Evolutionary conservation across 2,797 vertebrate species (phyloP).

Genomic region (Parambassis ranga): DNA sequence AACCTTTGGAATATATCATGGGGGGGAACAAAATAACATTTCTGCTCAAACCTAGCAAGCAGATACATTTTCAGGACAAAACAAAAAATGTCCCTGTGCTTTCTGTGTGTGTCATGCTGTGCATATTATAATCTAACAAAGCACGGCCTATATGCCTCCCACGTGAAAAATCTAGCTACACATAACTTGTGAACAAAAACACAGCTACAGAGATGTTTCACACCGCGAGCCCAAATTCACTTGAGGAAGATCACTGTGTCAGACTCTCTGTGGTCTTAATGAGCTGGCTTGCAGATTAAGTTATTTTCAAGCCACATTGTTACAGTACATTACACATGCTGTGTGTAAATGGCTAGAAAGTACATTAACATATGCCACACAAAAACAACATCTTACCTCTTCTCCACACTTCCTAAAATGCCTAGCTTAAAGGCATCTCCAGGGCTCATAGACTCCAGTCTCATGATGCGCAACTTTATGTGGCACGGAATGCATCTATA

Average conservation of each 20-base stretch:
- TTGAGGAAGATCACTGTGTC: slow-evolving; percentile 3
- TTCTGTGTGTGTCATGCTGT: background rate
- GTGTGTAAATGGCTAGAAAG: too few species aligned
- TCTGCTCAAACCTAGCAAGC: background rate
- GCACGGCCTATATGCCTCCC: slow-evolving; percentile 5
- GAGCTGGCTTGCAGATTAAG: slow-evolving; percentile 12
- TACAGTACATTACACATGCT: too few species aligned
- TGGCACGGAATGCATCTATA: background rate
- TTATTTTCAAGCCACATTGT: background rate
- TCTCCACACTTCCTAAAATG: slow-evolving; percentile 56
- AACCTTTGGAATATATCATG: background rate
- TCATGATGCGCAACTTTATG: slow-evolving; percentile 16
- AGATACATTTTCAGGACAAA: background rate
- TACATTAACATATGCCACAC: background rate
- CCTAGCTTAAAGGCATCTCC: slow-evolving; percentile 61
- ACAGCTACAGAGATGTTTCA: slow-evolving; percentile 1
- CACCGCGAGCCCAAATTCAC: background rate
- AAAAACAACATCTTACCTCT: slow-evolving; percentile 56
- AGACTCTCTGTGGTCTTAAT: background rate
- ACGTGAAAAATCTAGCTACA: slow-evolving; percentile 12
- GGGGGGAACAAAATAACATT: background rate
- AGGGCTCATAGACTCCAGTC: slow-evolving; percentile 30
- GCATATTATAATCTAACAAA: slow-evolving; percentile 22
- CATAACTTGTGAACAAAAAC: slow-evolving; percentile 16
- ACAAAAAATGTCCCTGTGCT: background rate